Evolutionary conservation across 2,797 vertebrate genomes (phyloP).

Genomic region (Sardinella longiceps): DNA sequence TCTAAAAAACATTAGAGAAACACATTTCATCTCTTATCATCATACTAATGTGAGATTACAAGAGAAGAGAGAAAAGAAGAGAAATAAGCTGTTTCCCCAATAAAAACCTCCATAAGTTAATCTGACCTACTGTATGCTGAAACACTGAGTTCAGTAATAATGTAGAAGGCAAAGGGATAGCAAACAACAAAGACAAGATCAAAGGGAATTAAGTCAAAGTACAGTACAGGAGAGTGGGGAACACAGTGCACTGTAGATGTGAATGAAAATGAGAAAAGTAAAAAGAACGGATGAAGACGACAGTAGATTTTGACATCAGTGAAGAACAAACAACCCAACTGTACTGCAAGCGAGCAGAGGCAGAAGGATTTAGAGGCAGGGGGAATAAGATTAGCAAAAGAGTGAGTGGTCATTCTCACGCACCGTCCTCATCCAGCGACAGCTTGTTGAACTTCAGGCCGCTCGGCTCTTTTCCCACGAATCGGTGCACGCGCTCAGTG

Average conservation of each 20-base stretch:
- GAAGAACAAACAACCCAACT: too few species aligned
- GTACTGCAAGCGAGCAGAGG: not conserved
- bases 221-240: too few species aligned
- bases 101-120: too few species aligned
- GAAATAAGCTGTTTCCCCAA: not conserved
- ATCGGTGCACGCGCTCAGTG: conserved; percentile 80
- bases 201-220: too few species aligned
- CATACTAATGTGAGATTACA: not conserved
- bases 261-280: not conserved
- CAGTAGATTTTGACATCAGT: too few species aligned
- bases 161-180: too few species aligned
- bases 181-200: too few species aligned
- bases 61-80: not conserved
- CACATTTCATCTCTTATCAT: not conserved
- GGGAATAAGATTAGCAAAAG: not conserved
- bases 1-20: conserved; percentile 66
- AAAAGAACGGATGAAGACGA: not conserved
- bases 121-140: too few species aligned
- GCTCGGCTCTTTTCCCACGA: conserved; percentile 88
- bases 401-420: conserved; percentile 43
- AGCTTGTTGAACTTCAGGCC: conserved; percentile 88
- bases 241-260: not conserved
- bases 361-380: not conserved
- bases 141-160: too few species aligned
- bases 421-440: conserved; percentile 85